phyloP scores from a whole-genome alignment of 2,797 vertebrate species.

The Coilia nasus region DNA sequence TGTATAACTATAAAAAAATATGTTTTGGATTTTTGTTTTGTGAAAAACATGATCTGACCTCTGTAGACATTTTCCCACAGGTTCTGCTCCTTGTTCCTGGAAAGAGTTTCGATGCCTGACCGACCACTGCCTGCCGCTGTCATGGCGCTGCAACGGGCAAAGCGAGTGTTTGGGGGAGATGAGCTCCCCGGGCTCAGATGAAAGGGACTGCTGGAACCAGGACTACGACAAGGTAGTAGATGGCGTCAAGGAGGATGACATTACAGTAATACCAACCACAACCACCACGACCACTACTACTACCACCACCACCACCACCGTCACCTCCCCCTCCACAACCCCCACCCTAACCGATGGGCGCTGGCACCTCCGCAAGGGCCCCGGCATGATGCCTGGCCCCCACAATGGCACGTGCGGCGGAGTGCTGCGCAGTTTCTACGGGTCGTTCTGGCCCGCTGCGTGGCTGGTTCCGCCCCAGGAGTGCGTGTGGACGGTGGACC shows the following conservation, averaged over 20 bases:
- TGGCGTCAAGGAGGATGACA: background rate
- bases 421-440: conserved; percentile 83
- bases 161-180: conserved; percentile 76
- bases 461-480: conserved; percentile 54
- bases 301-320: background rate
- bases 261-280: no score
- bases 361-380: conserved; percentile 20
- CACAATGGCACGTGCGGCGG: conserved; percentile 78
- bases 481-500: conserved; percentile 86
- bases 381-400: conserved; percentile 61
- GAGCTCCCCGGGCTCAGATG: conserved; percentile 70
- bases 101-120: conserved; percentile 80
- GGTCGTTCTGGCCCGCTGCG: conserved; percentile 81
- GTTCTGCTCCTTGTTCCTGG: conserved; percentile 70
- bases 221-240: background rate
- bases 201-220: conserved; percentile 69
- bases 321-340: conserved; percentile 9
- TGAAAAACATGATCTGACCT: background rate
- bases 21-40: background rate
- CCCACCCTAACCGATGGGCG: background rate
- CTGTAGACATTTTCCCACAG: conserved; percentile 45
- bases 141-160: conserved; percentile 82
- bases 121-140: conserved; percentile 78
- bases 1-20: background rate
- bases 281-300: background rate